A percentile compares a stretch with the other conserved stretches of the same genome.
These are phyloP conservation scores for Bufo gargarizans DNA, from an alignment of 2,113 vertebrate genomes.

Conservation along the genomic window DNA sequence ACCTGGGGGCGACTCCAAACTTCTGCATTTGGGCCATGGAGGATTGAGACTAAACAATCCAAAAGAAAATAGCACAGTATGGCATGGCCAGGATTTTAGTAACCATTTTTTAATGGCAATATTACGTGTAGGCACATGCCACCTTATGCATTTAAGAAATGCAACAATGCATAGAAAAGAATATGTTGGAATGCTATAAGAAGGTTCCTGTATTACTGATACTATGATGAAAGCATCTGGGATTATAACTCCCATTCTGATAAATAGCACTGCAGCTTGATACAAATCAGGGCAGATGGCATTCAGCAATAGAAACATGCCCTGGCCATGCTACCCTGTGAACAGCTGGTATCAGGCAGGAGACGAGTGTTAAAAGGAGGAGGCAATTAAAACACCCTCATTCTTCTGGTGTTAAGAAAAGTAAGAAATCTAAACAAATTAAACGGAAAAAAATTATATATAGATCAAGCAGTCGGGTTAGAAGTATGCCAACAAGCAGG, in stretches of 20 bases:
- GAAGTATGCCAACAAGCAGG: not conserved
- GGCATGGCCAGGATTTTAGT: not conserved
- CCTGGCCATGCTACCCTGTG: not conserved
- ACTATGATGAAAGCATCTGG: not conserved
- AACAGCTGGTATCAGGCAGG: not conserved
- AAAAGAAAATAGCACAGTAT: not conserved
- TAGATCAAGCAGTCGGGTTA: not conserved
- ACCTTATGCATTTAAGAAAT: not conserved
- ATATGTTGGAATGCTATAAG: not conserved
- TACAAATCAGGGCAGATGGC: not conserved
- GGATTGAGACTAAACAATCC: not conserved
- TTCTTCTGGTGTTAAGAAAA: not conserved
- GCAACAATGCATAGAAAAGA: not conserved
- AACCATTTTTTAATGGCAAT: not conserved
- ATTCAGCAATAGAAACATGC: not conserved
- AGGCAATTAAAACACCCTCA: not conserved
- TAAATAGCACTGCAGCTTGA: not conserved
- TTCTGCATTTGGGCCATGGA: not conserved
- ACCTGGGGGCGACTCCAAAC: not conserved
- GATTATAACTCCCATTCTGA: slow-evolving; percentile 10
- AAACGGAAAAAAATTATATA: not conserved
- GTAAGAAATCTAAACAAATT: not conserved
- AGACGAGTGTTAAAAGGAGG: not conserved
- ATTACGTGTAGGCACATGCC: not conserved
- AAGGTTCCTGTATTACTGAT: not conserved